Percentiles rank a stretch among this genome's conserved stretches.
Conservation (phyloP, 2,888 invertebrate species). For the Muschampia plurimacula region DNA sequence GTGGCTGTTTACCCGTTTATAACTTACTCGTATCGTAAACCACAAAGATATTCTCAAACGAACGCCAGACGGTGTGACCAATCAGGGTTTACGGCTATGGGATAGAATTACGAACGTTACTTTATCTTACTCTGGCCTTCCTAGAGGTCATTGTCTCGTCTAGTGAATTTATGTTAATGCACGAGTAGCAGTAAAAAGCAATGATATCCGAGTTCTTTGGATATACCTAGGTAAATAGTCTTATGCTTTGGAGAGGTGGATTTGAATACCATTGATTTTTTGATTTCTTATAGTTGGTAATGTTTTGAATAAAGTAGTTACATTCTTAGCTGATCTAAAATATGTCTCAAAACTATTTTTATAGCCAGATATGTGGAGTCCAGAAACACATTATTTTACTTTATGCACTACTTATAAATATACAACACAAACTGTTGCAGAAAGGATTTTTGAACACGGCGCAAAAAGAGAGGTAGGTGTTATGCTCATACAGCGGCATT, state of each 20-base stretch:
- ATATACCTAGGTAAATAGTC: background rate
- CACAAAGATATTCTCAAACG: slow-evolving; percentile 6
- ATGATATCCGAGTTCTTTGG: background rate
- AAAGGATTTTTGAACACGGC: too few species aligned
- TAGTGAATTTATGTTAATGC: slow-evolving; percentile 6
- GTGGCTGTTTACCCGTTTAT: background rate
- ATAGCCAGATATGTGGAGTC: too few species aligned
- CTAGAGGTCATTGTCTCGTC: slow-evolving; percentile 17
- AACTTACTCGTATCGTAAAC: background rate
- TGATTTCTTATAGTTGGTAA: background rate
- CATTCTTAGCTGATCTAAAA: too few species aligned
- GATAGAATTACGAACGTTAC: slow-evolving; percentile 19
- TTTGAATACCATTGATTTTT: background rate
- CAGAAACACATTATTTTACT: too few species aligned
- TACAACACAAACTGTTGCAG: too few species aligned
- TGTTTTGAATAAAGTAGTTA: too few species aligned
- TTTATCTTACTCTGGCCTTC: slow-evolving; percentile 11
- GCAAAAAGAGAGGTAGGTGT: too few species aligned
- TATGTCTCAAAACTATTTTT: too few species aligned
- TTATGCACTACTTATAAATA: too few species aligned
- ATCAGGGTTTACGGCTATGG: slow-evolving; percentile 23
- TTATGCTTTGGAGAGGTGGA: background rate
- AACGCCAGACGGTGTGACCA: slow-evolving; percentile 25
- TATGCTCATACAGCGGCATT: too few species aligned
- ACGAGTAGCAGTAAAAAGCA: slow-evolving; percentile 8